Base-by-base conservation (phyloP, 2,113 vertebrate genomes). In the Oryzias melastigma region DNA sequence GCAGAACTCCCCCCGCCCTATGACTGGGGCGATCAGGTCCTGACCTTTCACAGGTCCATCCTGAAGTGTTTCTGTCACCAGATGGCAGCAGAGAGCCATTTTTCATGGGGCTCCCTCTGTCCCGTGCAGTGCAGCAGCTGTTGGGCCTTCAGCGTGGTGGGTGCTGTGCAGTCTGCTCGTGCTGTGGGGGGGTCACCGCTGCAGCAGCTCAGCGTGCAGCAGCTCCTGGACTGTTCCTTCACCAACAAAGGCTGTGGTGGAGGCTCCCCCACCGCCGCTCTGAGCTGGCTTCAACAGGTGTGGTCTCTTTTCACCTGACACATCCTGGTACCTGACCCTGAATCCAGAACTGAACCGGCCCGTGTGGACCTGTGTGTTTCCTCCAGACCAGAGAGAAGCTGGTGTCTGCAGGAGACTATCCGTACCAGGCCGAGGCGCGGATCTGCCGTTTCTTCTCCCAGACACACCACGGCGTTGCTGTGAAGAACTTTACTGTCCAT, bases 121-220 rank as follows among this genome's bases (percentile, higher is more conserved):
- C 35, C 35, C 10, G 10, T 35, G 35, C 84, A 97, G 96, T 98
- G 96, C 77, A 96, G 96, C 52, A 95, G 91, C 17, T 98, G 96
- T 72, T 98, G 96, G 95, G 96, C 96, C 16, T 98, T 98, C 79
- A 96, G 95, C 0, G 80, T 95, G 52, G 96, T 98, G 0, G 92
- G 92, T 12, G 88, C 92, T 0, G 66, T 94, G 54, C 94, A 98
- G 71, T 93, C 95, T 0, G 93, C 80, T 13, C 78, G 75, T 50
- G 94, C 94, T 5, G 94, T 93, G 20, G 81, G 85, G 59, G 84
- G 90, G 55, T 76, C 87, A 0, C 80, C 50, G 8, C 71, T 97
- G 73, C 82, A 91, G 75, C 76, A 87, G 22, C 92, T 98, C 17
- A 98, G 95, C 0, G 93, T 95, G 1, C 97, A 98, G 87, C 94